These are phyloP conservation scores for Acrocyrtus sp. DNA, from an alignment of 2,888 invertebrate genomes.

Conservation along the genomic window DNA sequence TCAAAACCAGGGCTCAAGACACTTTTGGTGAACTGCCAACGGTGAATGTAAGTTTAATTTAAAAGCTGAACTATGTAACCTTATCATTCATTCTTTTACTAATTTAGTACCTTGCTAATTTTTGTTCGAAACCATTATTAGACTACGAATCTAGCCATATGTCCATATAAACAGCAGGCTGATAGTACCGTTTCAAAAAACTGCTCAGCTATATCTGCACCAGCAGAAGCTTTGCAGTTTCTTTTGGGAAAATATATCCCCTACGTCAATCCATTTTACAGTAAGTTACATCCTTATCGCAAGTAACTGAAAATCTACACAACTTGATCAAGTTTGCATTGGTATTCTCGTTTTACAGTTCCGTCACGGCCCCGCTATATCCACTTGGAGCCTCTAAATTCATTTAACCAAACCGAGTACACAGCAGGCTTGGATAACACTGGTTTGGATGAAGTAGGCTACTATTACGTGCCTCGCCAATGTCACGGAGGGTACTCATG, in stretches of 20 bases:
- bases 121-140: too few species aligned
- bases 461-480: conserved; percentile 45
- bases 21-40: not conserved
- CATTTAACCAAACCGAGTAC: conserved; percentile 56
- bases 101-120: too few species aligned
- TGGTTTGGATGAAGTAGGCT: conserved; percentile 47
- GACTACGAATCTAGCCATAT: too few species aligned
- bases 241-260: not conserved
- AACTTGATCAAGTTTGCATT: not conserved
- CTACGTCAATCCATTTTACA: conserved; percentile 35
- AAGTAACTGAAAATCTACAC: too few species aligned
- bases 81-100: too few species aligned
- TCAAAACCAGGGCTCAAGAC: conserved; percentile 35
- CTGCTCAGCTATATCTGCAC: conserved; percentile 20
- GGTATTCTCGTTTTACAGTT: not conserved
- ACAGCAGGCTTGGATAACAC: conserved; percentile 8
- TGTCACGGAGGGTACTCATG: conserved; percentile 32
- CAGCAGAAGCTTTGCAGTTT: conserved; percentile 26
- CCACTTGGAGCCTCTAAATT: conserved; percentile 25
- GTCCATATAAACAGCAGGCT: too few species aligned
- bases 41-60: conserved; percentile 18
- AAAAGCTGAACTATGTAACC: too few species aligned
- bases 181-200: conserved; percentile 9
- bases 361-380: not conserved
- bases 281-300: conserved; percentile 1